phyloP scores from a whole-genome alignment of 2,113 vertebrate species.

The Prietella phreatophila region DNA sequence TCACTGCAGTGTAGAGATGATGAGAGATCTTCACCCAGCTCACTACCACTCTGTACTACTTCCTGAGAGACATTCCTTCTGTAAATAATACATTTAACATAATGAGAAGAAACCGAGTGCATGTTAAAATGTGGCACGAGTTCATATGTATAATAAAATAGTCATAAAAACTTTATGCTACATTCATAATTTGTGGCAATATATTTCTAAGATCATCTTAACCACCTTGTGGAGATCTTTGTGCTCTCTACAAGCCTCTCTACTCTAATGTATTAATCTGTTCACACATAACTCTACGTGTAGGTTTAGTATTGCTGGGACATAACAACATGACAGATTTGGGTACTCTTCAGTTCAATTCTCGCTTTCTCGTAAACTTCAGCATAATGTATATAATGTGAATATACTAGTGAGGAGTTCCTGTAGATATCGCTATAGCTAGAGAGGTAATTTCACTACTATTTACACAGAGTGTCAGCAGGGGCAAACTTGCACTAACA shows the following conservation, averaged over 20 bases:
- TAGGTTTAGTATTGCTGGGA: background rate
- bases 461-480: slow-evolving; percentile 32
- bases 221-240: background rate
- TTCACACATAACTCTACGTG: background rate
- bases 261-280: background rate
- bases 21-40: slow-evolving; percentile 39
- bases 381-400: background rate
- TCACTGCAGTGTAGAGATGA: slow-evolving; percentile 29
- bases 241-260: background rate
- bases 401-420: background rate
- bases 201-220: background rate
- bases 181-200: background rate
- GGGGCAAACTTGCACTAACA: slow-evolving; percentile 39
- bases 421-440: background rate
- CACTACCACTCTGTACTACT: slow-evolving; percentile 13
- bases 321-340: background rate
- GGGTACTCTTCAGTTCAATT: background rate
- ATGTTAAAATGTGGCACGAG: background rate
- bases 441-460: slow-evolving; percentile 18
- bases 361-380: background rate
- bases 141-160: background rate
- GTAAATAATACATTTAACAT: background rate
- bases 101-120: background rate
- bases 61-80: too few species aligned
- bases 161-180: background rate